phyloP scores from a whole-genome alignment of 2,797 vertebrate genomes.

The Anguilla pacifica region DNA sequence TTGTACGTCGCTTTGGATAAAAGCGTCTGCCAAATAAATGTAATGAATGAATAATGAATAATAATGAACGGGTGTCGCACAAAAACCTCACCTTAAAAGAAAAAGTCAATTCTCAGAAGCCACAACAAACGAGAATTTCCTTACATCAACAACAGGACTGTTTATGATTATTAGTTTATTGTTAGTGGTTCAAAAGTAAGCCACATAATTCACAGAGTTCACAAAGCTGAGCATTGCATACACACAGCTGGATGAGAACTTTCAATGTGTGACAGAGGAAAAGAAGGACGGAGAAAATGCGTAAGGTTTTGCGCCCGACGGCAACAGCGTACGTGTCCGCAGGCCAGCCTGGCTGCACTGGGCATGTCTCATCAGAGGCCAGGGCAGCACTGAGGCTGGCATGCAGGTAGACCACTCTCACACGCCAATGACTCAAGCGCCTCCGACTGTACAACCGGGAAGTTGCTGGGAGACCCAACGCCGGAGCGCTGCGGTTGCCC shows the following conservation, averaged over 20 bases:
- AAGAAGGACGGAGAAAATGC: neutral
- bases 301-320: neutral
- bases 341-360: neutral
- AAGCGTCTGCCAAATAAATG: too few relatives aligned
- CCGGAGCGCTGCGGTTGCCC: neutral
- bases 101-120: neutral
- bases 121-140: neutral
- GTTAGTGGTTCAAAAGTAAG: neutral
- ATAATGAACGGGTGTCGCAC: neutral
- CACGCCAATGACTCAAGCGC: constrained; percentile 4
- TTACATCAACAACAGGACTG: neutral
- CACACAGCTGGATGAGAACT: neutral
- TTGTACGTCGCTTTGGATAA: too few relatives aligned
- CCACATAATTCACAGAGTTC: neutral
- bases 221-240: neutral
- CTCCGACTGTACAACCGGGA: neutral
- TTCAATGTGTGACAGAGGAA: neutral
- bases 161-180: neutral
- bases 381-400: neutral
- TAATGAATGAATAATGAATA: too few relatives aligned
- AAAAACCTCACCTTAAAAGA: neutral
- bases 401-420: neutral
- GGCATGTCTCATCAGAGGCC: neutral
- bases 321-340: neutral
- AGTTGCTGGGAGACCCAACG: neutral